Conservation (phyloP, 2,888 invertebrate genomes). For the Alloplasta piceator region DNA sequence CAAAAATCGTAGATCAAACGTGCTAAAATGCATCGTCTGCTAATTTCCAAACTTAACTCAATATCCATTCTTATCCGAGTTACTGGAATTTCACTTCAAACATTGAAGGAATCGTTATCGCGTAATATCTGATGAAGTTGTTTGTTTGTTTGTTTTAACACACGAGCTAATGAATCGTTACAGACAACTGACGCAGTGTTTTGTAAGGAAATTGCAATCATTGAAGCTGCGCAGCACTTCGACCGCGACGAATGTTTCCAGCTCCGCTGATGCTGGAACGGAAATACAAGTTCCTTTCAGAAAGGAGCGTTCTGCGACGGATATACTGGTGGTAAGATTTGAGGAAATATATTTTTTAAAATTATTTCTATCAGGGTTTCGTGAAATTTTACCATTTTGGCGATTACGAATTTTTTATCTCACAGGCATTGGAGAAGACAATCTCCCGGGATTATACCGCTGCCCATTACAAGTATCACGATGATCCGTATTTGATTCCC, state of each 20-base stretch:
- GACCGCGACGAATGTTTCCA: slow-evolving; percentile 26
- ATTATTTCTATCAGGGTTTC: not conserved
- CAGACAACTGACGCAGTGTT: slow-evolving; percentile 44
- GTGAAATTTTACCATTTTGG: too few species aligned
- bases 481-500: slow-evolving; percentile 95
- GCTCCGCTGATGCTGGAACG: slow-evolving; percentile 53
- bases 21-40: slow-evolving; percentile 39
- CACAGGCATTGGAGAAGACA: slow-evolving; percentile 89
- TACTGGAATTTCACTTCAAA: not conserved
- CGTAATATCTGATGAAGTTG: not conserved
- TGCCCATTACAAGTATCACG: slow-evolving; percentile 95
- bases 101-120: not conserved
- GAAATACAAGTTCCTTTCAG: slow-evolving; percentile 87
- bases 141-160: not conserved
- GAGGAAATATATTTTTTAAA: not conserved
- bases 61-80: not conserved
- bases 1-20: not conserved
- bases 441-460: slow-evolving; percentile 92
- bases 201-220: slow-evolving; percentile 39
- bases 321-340: slow-evolving; percentile 87
- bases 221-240: slow-evolving; percentile 26
- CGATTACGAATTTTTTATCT: slow-evolving; percentile 29
- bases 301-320: slow-evolving; percentile 91
- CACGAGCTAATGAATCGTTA: not conserved
- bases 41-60: not conserved